These are phyloP conservation scores for Atrina japonica DNA, from an alignment of 2,888 invertebrate genomes.

Conservation along the genomic window DNA sequence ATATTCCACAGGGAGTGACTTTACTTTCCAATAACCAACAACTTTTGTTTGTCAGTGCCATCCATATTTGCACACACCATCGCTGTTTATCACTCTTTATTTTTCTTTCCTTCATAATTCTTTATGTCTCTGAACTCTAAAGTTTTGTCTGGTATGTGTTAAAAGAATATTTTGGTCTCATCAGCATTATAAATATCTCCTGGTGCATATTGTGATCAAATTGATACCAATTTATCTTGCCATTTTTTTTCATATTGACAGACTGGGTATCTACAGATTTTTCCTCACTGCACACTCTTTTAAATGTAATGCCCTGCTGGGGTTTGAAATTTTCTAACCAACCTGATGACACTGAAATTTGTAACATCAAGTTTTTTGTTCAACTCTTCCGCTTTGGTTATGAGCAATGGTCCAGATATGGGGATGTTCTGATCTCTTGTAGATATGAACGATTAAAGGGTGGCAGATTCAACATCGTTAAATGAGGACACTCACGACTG, in stretches of 20 bases:
- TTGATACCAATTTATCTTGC: neutral
- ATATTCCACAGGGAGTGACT: constrained; percentile 47
- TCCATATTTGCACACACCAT: constrained; percentile 51
- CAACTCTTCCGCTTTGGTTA: constrained; percentile 41
- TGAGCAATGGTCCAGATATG: no score
- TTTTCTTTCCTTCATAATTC: constrained; percentile 54
- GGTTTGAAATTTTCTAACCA: constrained; percentile 42
- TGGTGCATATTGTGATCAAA: constrained; percentile 41
- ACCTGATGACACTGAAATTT: constrained; percentile 40
- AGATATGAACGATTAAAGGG: no score
- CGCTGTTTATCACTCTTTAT: constrained; percentile 53
- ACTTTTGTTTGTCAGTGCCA: constrained; percentile 46
- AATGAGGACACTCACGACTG: no score
- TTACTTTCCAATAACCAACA: constrained; percentile 54
- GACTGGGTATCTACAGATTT: constrained; percentile 1
- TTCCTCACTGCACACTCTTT: constrained; percentile 32
- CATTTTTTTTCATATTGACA: constrained; percentile 27
- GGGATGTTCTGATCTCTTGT: no score
- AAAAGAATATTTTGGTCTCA: constrained; percentile 55
- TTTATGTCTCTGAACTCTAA: constrained; percentile 44
- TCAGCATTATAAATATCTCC: constrained; percentile 55
- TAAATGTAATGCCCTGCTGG: constrained; percentile 33
- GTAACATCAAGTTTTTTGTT: constrained; percentile 12
- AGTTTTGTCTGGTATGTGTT: constrained; percentile 46
- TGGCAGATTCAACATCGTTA: no score